Conservation (phyloP, 2,888 invertebrate species). For the Aproaerema taeniolella region DNA sequence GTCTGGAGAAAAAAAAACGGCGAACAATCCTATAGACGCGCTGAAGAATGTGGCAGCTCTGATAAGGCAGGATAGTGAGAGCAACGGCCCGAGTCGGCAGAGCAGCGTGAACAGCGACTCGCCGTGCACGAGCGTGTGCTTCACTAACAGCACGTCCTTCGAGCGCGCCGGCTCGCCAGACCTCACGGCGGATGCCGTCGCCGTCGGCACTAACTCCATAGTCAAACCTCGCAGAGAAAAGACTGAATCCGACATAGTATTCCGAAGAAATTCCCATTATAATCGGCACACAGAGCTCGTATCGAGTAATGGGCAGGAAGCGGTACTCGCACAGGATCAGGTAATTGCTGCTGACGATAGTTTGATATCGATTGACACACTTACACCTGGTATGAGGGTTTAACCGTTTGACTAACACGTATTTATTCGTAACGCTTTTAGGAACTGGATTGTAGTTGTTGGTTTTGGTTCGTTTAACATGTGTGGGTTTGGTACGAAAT, state of each 20-base stretch:
- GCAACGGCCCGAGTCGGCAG: conserved; percentile 53
- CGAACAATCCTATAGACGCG: conserved; percentile 62
- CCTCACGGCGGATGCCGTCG: conserved; percentile 51
- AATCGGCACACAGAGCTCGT: conserved; percentile 62
- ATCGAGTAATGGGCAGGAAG: conserved; percentile 70
- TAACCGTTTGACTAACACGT: conserved; percentile 53
- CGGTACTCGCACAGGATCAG: conserved; percentile 74
- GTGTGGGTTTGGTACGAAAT: conserved; percentile 41
- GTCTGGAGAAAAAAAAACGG: conserved; percentile 39
- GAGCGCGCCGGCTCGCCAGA: conserved; percentile 59
- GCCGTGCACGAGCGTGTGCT: conserved; percentile 62
- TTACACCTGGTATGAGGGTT: conserved; percentile 68
- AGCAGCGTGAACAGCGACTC: conserved; percentile 63
- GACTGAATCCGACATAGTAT: conserved; percentile 92
- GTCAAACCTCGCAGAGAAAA: conserved; percentile 88
- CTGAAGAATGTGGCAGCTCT: conserved; percentile 61
- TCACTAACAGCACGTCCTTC: conserved; percentile 48
- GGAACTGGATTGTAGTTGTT: conserved; percentile 37
- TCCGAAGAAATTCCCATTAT: conserved; percentile 77
- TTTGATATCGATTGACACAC: conserved; percentile 56
- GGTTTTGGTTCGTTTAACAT: conserved; percentile 43
- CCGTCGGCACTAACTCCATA: conserved; percentile 39
- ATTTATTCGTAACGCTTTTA: conserved; percentile 41
- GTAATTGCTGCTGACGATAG: conserved; percentile 70
- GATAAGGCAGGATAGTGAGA: conserved; percentile 59